Conservation (phyloP, 2,113 vertebrate genomes). For the Parus major region DNA sequence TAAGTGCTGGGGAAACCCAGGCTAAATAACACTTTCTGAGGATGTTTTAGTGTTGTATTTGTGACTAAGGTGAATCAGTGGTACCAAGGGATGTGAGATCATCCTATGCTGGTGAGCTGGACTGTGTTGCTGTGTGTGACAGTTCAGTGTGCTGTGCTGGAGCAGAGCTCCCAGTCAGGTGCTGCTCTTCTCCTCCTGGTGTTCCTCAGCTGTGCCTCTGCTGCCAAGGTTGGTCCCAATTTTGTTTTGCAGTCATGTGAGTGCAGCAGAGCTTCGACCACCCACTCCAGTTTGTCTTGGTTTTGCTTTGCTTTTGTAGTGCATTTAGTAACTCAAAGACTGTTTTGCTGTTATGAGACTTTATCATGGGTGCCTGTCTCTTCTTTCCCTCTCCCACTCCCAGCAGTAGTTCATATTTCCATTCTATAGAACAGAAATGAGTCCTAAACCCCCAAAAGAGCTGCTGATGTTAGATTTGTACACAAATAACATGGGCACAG, state of each 20-base stretch:
- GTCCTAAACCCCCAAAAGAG: neutral
- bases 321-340: neutral
- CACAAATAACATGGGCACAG: neutral
- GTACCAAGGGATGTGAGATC: neutral
- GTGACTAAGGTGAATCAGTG: neutral
- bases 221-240: neutral
- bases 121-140: neutral
- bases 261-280: neutral
- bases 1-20: neutral
- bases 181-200: neutral
- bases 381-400: neutral
- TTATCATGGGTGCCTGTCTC: neutral
- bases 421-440: neutral
- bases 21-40: neutral
- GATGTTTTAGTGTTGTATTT: neutral
- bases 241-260: neutral
- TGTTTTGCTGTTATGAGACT: neutral
- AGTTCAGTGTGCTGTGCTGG: neutral
- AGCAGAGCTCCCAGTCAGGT: neutral
- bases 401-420: neutral
- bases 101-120: neutral
- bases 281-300: neutral
- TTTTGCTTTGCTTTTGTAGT: neutral
- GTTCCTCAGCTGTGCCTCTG: neutral
- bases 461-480: neutral